A percentile compares a stretch with the other conserved stretches of the same genome.
phyloP scores from a whole-genome alignment of 1,140 invertebrate species.

The Triops cancriformis region DNA sequence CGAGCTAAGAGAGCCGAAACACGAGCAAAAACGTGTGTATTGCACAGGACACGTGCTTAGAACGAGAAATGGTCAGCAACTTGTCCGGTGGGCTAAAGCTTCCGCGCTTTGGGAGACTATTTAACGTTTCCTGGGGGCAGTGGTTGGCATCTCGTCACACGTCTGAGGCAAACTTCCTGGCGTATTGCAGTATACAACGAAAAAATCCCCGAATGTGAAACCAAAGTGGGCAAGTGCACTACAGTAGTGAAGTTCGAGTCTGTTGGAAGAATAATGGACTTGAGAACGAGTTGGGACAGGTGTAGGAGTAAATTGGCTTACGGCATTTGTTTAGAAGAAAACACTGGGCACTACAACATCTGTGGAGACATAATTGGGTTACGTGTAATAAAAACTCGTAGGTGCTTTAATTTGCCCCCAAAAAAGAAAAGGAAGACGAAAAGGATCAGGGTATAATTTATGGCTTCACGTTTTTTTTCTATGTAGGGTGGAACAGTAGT shows the following conservation, averaged over 20 bases:
- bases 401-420: too few relatives aligned
- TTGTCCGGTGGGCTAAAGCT: background rate
- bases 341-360: background rate
- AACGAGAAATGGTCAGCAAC: background rate
- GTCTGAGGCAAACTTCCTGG: background rate
- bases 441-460: too few relatives aligned
- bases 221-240: background rate
- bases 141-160: background rate
- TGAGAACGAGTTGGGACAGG: background rate
- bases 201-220: background rate
- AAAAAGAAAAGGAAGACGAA: too few relatives aligned
- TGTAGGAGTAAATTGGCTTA: slow-evolving; percentile 1
- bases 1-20: background rate
- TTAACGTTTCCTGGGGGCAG: background rate
- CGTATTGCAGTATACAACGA: background rate
- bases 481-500: too few relatives aligned
- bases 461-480: too few relatives aligned
- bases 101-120: background rate
- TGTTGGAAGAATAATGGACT: background rate
- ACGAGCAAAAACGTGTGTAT: background rate
- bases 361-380: background rate
- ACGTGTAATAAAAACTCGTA: background rate
- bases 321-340: background rate
- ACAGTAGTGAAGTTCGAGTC: background rate
- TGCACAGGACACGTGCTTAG: background rate